Percentiles rank a stretch among this genome's conserved stretches.
Conservation (phyloP, 1,140 invertebrate species). For the Hesperophylax magnus region DNA sequence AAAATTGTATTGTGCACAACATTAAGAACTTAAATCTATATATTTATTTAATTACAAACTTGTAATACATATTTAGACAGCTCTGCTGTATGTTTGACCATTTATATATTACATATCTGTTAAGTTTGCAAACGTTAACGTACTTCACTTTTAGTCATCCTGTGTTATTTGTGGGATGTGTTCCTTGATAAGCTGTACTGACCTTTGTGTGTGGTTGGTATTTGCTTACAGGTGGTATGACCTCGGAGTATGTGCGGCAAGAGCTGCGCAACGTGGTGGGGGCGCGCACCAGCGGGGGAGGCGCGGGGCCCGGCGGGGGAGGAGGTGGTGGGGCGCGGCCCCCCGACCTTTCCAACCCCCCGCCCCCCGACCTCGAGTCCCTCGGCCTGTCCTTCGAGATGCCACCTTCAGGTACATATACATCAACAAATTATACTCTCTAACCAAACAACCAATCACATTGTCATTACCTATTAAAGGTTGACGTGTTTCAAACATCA, state of each 20-base stretch:
- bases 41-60: no score
- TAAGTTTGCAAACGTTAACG: no score
- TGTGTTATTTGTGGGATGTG: no score
- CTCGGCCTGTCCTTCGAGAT: conserved; percentile 80
- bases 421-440: not conserved
- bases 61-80: no score
- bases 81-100: no score
- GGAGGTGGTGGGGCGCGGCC: conserved; percentile 56
- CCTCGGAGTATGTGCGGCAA: conserved; percentile 89
- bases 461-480: no score
- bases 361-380: conserved; percentile 75
- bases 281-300: conserved; percentile 76
- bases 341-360: conserved; percentile 59
- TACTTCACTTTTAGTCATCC: no score
- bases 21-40: no score
- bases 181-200: not conserved
- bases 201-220: not conserved
- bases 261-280: conserved; percentile 90
- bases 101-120: no score
- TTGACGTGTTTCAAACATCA: no score
- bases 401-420: conserved; percentile 72
- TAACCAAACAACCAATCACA: not conserved
- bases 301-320: conserved; percentile 43
- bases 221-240: conserved; percentile 63
- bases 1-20: no score